Evolutionary conservation across 2,113 vertebrate species (phyloP).

Genomic region (Syrrhaptes paradoxus): DNA sequence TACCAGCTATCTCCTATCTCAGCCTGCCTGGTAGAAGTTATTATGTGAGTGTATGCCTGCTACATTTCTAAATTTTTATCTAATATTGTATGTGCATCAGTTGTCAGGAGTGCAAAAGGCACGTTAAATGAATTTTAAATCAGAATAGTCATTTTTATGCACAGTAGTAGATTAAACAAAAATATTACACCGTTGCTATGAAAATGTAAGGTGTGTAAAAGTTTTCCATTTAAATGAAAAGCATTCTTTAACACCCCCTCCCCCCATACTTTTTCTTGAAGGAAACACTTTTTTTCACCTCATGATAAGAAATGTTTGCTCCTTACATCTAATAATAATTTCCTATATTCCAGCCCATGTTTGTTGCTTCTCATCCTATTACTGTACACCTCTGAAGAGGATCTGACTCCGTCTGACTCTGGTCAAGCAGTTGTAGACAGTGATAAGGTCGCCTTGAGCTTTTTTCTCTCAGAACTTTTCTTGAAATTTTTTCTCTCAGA

Average conservation of each 20-base stretch:
- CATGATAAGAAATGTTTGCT: background rate
- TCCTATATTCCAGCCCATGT: background rate
- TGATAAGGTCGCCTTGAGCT: background rate
- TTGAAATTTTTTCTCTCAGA: background rate
- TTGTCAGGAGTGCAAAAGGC: background rate
- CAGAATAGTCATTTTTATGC: background rate
- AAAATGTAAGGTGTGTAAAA: background rate
- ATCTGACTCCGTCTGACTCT: background rate
- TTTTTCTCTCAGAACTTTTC: background rate
- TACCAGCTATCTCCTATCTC: background rate
- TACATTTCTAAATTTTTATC: conserved; percentile 10
- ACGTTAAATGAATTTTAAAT: background rate
- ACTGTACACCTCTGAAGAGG: background rate
- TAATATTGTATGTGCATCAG: background rate
- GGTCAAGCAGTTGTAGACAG: background rate
- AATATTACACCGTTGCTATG: background rate
- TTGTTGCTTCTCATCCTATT: background rate
- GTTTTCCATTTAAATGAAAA: background rate
- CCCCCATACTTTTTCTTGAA: background rate
- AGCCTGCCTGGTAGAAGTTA: background rate
- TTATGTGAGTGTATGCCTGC: background rate
- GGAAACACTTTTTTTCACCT: background rate
- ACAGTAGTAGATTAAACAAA: background rate
- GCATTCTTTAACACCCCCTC: rapidly evolving
- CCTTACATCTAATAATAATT: background rate